Base-by-base conservation (phyloP, 2,113 vertebrate genomes). In the Rutilus rutilus region DNA sequence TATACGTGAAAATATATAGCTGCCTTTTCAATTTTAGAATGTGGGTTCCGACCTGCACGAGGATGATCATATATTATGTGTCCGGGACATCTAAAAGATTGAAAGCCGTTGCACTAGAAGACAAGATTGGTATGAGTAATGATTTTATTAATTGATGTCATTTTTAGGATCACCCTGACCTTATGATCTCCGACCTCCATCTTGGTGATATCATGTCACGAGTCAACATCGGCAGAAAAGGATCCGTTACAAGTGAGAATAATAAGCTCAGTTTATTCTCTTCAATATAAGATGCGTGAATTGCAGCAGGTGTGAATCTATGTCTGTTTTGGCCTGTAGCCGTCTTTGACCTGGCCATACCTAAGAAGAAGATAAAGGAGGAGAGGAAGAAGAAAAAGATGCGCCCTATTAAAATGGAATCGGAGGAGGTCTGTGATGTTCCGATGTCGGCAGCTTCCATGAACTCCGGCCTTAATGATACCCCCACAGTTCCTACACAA, bases 321-420 rank as follows among this genome's bases (percentile, higher is more conserved):
- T 21, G 19, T 86, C 2, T 19, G 2, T 59, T 36, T 85, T 27
- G 33, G 52, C 54, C 7, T n/a, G 5, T 84, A 95, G 98, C 96
- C 0, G 93, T 98, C 2, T 97, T 96, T 60, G 98, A 98, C 86
- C 92, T 98, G 23, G 94, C 95, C 5, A 91, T 97, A 67, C 96
- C 97, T 33, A 99, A 99, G 93, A 98, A 96, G 90, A 97, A 95
- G 62, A 95, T 96, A 11, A 98, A 95, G 90, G 97, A 99, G 69
- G 97, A 99, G 74, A 96, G 95, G 91, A 97, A 94, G 88, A 98
- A 96, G 90, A 99, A 97, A 90, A 99, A 96, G 91, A 89, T 97
- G 83, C 97, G 96, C 87, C 89, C 93, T 5, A 96, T 99, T 87
- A 99, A 99, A 91, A 93, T 95, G 0, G 98, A 99, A 87, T 92